phyloP scores from a whole-genome alignment of 2,888 invertebrate genomes.

The Rotaria magnacalcarata region DNA sequence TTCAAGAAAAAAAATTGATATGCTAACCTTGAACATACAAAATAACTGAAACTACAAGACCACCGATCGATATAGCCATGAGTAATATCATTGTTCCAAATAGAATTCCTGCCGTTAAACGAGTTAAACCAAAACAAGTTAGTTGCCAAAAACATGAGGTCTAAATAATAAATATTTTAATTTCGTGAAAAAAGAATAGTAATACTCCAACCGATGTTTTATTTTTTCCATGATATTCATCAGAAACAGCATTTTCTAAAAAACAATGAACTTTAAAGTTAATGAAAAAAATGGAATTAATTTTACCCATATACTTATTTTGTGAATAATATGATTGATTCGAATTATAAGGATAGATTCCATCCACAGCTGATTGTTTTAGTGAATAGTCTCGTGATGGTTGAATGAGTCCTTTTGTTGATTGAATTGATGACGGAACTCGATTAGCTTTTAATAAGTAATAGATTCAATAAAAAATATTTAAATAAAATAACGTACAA shows the following conservation, averaged over 20 bases:
- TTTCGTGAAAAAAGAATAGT: background rate
- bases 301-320: background rate
- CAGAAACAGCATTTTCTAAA: background rate
- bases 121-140: constrained; percentile 8
- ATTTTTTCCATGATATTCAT: background rate
- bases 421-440: background rate
- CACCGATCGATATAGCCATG: background rate
- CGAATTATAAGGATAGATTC: background rate
- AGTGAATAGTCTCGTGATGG: background rate
- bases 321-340: background rate
- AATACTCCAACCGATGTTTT: background rate
- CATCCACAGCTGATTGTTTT: background rate
- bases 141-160: background rate
- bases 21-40: background rate
- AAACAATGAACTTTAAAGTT: background rate
- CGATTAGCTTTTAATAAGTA: background rate
- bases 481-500: background rate
- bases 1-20: too few relatives aligned
- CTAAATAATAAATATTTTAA: background rate
- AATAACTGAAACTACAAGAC: background rate
- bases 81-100: background rate
- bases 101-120: background rate
- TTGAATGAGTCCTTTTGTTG: background rate
- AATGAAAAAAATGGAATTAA: background rate
- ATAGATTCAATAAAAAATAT: background rate